These are phyloP conservation scores for Planococcus citri DNA, from an alignment of 1,140 invertebrate species.

Conservation along the genomic window DNA sequence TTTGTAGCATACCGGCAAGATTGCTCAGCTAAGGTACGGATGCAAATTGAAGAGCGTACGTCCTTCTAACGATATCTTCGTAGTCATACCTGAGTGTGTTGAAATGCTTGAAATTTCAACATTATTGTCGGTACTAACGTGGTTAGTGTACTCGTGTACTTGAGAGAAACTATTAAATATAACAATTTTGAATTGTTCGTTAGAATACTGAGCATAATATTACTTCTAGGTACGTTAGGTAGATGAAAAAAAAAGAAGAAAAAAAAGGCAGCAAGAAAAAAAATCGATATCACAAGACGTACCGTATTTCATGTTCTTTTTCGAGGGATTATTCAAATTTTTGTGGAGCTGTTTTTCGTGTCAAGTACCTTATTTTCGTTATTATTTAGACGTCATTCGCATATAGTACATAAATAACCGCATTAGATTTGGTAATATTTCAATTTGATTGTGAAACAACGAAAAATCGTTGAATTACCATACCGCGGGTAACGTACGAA, in stretches of 20 bases:
- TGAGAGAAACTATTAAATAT: not conserved
- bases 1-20: not conserved
- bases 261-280: not conserved
- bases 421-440: conserved; percentile 4
- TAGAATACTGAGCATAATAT: not conserved
- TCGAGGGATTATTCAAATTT: conserved; percentile 1
- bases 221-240: not conserved
- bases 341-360: conserved; percentile 1
- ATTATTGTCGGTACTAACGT: not conserved
- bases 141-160: not conserved
- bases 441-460: conserved; percentile 3
- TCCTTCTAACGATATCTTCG: not conserved
- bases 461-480: not conserved
- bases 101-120: not conserved
- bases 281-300: not conserved
- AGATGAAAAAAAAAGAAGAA: not conserved
- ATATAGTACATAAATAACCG: conserved; percentile 3
- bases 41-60: not conserved
- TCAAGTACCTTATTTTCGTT: conserved; percentile 3
- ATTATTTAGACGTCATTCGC: conserved; percentile 6
- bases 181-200: not conserved
- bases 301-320: not conserved
- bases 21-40: not conserved
- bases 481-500: not conserved
- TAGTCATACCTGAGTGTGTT: not conserved